phyloP scores from a whole-genome alignment of 2,113 vertebrate genomes.

The Semicossyphus pulcher region DNA sequence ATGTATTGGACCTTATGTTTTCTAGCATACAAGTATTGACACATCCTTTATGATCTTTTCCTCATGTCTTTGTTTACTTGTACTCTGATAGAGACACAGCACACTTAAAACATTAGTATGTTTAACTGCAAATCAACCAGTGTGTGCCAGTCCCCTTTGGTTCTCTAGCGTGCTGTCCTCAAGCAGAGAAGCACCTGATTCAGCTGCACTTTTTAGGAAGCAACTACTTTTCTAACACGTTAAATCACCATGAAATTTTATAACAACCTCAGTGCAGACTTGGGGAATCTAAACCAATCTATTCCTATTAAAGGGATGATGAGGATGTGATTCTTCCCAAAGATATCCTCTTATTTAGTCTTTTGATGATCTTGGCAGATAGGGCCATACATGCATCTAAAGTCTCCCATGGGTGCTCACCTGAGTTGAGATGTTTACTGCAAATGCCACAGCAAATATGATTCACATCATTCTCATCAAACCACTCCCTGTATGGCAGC shows the following conservation, averaged over 20 bases:
- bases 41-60: too few relatives aligned
- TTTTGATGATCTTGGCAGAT: neutral
- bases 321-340: neutral
- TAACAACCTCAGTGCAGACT: neutral
- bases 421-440: neutral
- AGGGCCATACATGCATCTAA: neutral
- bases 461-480: slow-evolving; percentile 5
- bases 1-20: too few relatives aligned
- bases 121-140: neutral
- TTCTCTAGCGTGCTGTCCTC: neutral
- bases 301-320: neutral
- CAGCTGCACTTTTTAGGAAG: too few relatives aligned
- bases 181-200: neutral
- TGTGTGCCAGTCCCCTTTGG: neutral
- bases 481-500: neutral
- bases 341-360: neutral
- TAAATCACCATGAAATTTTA: neutral
- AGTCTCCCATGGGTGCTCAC: neutral
- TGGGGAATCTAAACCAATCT: too few relatives aligned
- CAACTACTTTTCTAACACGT: neutral
- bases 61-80: neutral
- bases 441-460: too few relatives aligned
- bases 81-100: neutral
- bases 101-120: neutral
- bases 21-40: too few relatives aligned